phyloP scores from a whole-genome alignment of 2,113 vertebrate species.

The Cygnus atratus region DNA sequence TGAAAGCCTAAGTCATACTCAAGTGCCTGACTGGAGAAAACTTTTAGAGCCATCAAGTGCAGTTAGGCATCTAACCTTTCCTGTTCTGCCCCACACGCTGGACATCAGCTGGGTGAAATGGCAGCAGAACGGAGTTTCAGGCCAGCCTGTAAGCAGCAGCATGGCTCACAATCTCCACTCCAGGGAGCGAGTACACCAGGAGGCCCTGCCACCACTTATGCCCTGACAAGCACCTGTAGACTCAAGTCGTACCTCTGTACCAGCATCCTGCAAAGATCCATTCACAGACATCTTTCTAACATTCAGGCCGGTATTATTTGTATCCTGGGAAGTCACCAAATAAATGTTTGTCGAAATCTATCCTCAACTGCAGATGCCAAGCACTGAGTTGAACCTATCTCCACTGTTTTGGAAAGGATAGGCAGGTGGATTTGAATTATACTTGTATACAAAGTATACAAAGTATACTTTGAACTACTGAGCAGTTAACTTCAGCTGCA shows the following conservation, averaged over 20 bases:
- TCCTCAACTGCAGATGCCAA: neutral
- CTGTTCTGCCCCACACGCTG: neutral
- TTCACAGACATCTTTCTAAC: neutral
- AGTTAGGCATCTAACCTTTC: neutral
- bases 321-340: neutral
- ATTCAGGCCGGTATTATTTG: neutral
- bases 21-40: neutral
- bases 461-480: neutral
- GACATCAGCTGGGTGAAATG: neutral
- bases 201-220: neutral
- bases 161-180: neutral
- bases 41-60: neutral
- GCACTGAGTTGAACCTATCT: neutral
- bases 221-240: neutral
- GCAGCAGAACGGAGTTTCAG: neutral
- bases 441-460: no score
- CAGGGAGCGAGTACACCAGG: rapidly evolving
- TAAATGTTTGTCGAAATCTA: neutral
- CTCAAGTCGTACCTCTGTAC: neutral
- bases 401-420: neutral
- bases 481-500: neutral
- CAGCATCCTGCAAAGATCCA: rapidly evolving
- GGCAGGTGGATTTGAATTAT: neutral
- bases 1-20: rapidly evolving
- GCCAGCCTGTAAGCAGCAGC: neutral